Percentiles rank a stretch among this genome's conserved stretches.
Conservation (phyloP, 2,113 vertebrate genomes). For the Alces alces region DNA sequence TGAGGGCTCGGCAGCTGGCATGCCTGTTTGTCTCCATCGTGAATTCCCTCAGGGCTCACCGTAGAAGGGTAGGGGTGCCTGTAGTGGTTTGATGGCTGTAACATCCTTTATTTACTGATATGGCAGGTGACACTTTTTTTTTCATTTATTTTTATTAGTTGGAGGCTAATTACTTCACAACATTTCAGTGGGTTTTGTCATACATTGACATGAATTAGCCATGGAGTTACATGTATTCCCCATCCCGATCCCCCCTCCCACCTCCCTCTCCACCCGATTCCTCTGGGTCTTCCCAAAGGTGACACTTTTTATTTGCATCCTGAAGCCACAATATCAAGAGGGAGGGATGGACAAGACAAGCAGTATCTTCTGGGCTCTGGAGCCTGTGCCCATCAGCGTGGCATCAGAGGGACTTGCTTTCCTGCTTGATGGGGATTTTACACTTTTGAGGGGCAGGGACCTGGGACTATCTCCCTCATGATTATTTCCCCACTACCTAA, state of each 20-base stretch:
- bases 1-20: neutral
- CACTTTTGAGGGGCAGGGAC: neutral
- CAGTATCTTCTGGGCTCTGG: too few species aligned
- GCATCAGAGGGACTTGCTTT: neutral
- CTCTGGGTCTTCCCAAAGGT: too few species aligned
- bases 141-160: too few species aligned
- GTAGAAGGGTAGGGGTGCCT: neutral
- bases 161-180: too few species aligned
- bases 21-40: neutral
- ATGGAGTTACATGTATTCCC: too few species aligned
- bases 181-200: too few species aligned
- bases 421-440: neutral
- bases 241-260: too few species aligned
- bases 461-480: neutral
- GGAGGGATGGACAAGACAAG: neutral
- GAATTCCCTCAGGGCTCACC: neutral
- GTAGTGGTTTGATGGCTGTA: neutral
- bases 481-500: neutral
- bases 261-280: too few species aligned
- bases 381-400: rapidly evolving
- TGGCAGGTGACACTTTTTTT: neutral
- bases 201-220: too few species aligned
- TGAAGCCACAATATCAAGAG: neutral
- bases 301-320: neutral
- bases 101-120: neutral